Evolutionary conservation across 2,888 invertebrate species (phyloP), one percentile per base, ranked within the genome.

Genomic region (Matsumyia berberina): DNA sequence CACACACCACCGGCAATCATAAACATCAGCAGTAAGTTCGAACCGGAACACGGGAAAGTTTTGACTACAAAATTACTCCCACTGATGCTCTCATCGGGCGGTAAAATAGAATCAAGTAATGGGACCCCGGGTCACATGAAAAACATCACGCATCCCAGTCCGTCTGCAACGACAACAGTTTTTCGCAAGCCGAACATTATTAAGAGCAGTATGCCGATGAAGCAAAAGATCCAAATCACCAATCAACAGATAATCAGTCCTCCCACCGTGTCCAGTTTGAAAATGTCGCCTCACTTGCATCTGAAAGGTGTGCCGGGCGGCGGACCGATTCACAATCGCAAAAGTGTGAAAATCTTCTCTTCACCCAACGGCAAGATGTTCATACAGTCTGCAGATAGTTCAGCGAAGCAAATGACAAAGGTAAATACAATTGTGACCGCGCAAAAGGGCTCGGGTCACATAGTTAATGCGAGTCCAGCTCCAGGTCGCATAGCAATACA

Each of bases 341-440:
- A 89, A 31, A 90, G 89, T 67, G 89, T 91, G 0, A 91, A 91
- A 87, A 89, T 91, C 35, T 90, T 91, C 62, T 89, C 89, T 57
- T 91, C 91, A 5, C 88, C 90, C 24, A 91, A 90, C 77, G 91
- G 91, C 12, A 91, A 91, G 81, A 88, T 91, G 76, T 90, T 91
- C 58, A 89, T 91, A 60, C 91, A 91, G 73, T 87, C 90, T 2
- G 89, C 89, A n/a, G 89, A 90, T 66, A 87, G 83, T 64, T 86
- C 87, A 44, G 81, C 86, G 0, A 87, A 88, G 8, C 80, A 42
- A 35, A 60, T 85, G 31, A 15, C 64, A 9, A 85, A 76, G 9
- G 46, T 85, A 3, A 85, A 85, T 29, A 80, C 85, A 6, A 76
- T 85, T 42, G 64, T 80, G 7, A 46, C 66, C 24, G 8, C 67